Percentiles rank a stretch among this genome's conserved stretches.
Evolutionary conservation across 2,888 invertebrate species (phyloP).

Genomic region (Melanotus villosus): DNA sequence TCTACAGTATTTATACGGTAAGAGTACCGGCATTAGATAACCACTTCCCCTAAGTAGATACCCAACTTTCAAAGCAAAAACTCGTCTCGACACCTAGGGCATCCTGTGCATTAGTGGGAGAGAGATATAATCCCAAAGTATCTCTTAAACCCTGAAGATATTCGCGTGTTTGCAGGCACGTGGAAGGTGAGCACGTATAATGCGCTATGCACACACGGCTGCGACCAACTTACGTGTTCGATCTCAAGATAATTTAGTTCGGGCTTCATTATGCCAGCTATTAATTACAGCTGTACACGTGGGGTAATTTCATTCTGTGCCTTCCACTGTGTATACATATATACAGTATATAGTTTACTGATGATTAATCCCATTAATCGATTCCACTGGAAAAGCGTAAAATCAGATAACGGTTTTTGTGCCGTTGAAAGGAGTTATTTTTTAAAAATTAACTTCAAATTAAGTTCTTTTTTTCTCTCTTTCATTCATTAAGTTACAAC

Average conservation of each 20-base stretch:
- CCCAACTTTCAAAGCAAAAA: too few species aligned
- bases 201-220: constrained; percentile 49
- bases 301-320: constrained; percentile 48
- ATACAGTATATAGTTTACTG: too few species aligned
- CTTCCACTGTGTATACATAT: constrained; percentile 35
- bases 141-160: constrained; percentile 21
- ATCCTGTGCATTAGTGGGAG: too few species aligned
- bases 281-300: constrained; percentile 55
- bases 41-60: too few species aligned
- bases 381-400: neutral
- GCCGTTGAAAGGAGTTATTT: neutral
- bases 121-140: constrained; percentile 19
- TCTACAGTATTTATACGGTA: too few species aligned
- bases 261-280: constrained; percentile 55
- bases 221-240: constrained; percentile 51
- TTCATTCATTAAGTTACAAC: neutral
- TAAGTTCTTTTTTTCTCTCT: too few species aligned
- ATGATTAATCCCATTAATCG: constrained; percentile 20
- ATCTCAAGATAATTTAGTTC: constrained; percentile 54
- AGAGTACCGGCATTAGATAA: too few species aligned
- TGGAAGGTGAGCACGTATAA: constrained; percentile 50
- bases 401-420: neutral
- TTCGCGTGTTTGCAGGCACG: constrained; percentile 48
- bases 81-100: too few species aligned
- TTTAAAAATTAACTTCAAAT: neutral